Percentiles rank a stretch among this genome's conserved stretches.
Conservation (phyloP, 2,113 vertebrate genomes). For the Phaetusa simplex region DNA sequence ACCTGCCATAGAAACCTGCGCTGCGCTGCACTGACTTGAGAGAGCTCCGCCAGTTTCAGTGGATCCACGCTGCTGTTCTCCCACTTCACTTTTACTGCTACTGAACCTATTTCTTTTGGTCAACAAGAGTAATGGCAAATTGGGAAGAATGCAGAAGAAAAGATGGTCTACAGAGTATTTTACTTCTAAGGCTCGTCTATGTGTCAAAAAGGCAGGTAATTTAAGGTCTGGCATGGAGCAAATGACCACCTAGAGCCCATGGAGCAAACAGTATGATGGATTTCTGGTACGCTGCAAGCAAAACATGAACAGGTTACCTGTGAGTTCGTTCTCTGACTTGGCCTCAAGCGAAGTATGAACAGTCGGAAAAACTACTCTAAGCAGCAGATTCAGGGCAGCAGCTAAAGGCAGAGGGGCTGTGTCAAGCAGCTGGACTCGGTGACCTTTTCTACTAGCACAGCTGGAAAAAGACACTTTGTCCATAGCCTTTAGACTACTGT, state of each 20-base stretch:
- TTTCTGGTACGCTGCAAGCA: not conserved
- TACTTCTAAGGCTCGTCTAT: not conserved
- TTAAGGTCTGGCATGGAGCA: not conserved
- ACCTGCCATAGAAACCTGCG: fast-evolving
- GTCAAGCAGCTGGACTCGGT: not conserved
- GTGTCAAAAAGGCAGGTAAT: not conserved
- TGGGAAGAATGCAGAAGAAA: not conserved
- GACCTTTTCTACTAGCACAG: not conserved
- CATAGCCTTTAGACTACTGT: not conserved
- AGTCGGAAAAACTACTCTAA: not conserved
- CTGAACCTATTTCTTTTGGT: not conserved
- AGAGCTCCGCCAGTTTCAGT: not conserved
- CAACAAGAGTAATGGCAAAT: not conserved
- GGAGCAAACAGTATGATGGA: not conserved
- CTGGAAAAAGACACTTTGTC: not conserved
- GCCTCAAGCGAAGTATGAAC: not conserved
- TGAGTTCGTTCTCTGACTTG: not conserved
- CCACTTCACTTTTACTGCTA: not conserved
- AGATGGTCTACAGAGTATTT: not conserved
- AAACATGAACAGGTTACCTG: not conserved
- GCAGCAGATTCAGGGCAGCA: not conserved
- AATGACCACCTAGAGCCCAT: not conserved
- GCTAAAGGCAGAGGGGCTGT: not conserved
- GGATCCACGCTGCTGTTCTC: not conserved
- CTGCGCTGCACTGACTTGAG: not conserved